A percentile compares a stretch with the other conserved stretches of the same genome.
These are phyloP conservation scores for Limenitis camilla DNA, from an alignment of 2,888 invertebrate species.

Conservation along the genomic window DNA sequence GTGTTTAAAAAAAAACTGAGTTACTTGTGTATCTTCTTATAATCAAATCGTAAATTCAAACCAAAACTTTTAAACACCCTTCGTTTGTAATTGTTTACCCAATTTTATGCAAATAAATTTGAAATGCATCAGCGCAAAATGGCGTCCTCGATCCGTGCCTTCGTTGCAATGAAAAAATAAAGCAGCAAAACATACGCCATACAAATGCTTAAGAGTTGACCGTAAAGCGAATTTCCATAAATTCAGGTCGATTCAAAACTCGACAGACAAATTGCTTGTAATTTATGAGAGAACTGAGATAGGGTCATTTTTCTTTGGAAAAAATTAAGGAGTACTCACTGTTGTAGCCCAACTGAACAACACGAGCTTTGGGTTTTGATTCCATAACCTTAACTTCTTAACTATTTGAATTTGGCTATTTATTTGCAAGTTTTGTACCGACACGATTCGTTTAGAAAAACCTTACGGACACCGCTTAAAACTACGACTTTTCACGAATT, in stretches of 20 bases:
- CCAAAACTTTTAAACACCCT: slow-evolving; percentile 9
- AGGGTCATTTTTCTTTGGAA: no score
- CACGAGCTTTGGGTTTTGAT: no score
- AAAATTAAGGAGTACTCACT: no score
- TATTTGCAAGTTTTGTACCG: no score
- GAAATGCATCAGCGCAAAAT: slow-evolving; percentile 51
- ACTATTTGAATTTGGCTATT: neutral
- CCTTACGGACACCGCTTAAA: no score
- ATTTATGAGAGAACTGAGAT: no score
- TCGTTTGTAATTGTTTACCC: slow-evolving; percentile 22
- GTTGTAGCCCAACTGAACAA: no score
- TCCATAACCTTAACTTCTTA: no score
- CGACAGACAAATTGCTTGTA: no score
- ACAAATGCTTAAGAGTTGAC: slow-evolving; percentile 33
- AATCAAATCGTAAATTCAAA: slow-evolving; percentile 18
- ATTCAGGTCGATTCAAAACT: no score
- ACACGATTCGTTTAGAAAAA: no score
- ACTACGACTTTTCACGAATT: no score
- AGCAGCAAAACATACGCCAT: slow-evolving; percentile 69
- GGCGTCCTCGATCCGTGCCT: slow-evolving; percentile 23
- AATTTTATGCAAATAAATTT: slow-evolving; percentile 58
- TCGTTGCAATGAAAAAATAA: slow-evolving; percentile 53
- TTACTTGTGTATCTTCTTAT: slow-evolving; percentile 65
- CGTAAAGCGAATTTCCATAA: neutral
- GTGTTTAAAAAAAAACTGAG: slow-evolving; percentile 27